These are phyloP conservation scores for Flexamia atlantica DNA, from an alignment of 2,888 invertebrate genomes.

Conservation along the genomic window DNA sequence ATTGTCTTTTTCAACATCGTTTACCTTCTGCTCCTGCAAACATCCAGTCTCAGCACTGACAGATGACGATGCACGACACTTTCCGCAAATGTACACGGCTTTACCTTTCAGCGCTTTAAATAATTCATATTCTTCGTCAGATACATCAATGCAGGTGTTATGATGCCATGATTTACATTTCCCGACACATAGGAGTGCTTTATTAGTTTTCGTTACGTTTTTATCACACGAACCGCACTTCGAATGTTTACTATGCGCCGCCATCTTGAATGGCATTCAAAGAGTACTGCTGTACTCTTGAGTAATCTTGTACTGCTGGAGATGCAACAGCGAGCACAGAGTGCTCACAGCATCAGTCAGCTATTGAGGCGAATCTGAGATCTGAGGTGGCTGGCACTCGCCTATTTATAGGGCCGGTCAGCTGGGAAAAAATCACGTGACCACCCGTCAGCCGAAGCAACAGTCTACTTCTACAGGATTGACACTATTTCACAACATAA, in stretches of 20 bases:
- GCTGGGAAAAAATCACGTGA: no score
- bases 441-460: no score
- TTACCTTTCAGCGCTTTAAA: conserved; percentile 18
- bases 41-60: not conserved
- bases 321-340: no score
- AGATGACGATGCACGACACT: conserved; percentile 7
- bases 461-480: no score
- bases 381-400: no score
- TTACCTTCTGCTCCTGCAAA: not conserved
- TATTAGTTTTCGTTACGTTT: conserved; percentile 24
- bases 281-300: no score
- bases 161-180: conserved; percentile 23
- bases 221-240: conserved; percentile 34
- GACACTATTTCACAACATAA: no score
- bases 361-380: no score
- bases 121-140: conserved; percentile 17
- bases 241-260: not conserved
- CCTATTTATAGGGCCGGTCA: no score
- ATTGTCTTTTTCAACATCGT: not conserved
- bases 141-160: conserved; percentile 15
- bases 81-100: conserved; percentile 22
- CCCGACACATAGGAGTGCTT: conserved; percentile 24
- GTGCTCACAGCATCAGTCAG: no score
- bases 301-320: no score
- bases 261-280: conserved; percentile 32